Percentiles rank a stretch among this genome's conserved stretches.
These are phyloP conservation scores for Acridotheres tristis DNA, from an alignment of 2,797 vertebrate genomes.

Conservation along the genomic window DNA sequence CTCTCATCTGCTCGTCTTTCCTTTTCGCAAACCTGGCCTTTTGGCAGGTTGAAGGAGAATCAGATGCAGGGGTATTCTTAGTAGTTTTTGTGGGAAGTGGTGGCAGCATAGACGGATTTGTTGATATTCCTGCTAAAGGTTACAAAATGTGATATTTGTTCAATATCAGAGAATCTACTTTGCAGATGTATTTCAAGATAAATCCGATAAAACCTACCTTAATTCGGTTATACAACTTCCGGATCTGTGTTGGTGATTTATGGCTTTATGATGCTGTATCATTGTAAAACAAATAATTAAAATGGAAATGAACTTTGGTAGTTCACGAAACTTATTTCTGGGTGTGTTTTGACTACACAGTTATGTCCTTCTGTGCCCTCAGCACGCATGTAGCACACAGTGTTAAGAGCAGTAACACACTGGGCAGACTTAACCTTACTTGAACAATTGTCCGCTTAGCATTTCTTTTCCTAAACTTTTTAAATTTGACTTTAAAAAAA, in stretches of 20 bases:
- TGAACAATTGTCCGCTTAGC: too few relatives aligned
- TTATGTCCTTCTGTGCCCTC: background rate
- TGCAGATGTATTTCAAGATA: background rate
- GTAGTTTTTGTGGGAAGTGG: background rate
- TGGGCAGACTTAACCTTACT: fast-evolving
- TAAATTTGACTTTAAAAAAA: background rate
- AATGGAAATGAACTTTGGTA: fast-evolving
- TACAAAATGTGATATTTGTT: background rate
- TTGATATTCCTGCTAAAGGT: background rate
- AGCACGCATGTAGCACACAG: fast-evolving
- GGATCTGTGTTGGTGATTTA: background rate
- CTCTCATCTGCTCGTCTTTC: fast-evolving
- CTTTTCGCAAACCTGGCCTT: too few relatives aligned
- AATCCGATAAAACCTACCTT: fast-evolving
- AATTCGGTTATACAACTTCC: fast-evolving
- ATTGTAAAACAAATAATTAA: background rate
- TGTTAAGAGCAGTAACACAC: background rate
- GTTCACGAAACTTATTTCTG: background rate
- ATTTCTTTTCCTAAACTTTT: background rate
- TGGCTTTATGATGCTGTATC: background rate
- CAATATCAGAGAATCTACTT: background rate
- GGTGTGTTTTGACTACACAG: fast-evolving
- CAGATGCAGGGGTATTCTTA: fast-evolving
- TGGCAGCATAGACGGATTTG: background rate
- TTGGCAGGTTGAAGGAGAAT: too few relatives aligned